These are phyloP conservation scores for Pelusios castaneus DNA, from an alignment of 2,113 vertebrate species.

Conservation along the genomic window DNA sequence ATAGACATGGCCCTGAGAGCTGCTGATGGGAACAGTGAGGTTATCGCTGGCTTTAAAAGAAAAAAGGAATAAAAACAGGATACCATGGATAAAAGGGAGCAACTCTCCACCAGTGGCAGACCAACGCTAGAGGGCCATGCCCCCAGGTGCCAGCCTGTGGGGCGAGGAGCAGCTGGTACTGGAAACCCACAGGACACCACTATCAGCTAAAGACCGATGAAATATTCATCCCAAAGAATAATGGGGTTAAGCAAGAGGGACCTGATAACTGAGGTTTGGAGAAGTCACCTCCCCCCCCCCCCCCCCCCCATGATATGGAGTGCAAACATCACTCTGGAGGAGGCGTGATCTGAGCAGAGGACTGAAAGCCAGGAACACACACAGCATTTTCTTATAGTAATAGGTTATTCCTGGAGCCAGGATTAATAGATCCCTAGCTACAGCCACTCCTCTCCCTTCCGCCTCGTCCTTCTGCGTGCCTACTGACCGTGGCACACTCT, in stretches of 20 bases:
- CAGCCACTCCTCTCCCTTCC: not conserved
- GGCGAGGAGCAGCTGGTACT: no score
- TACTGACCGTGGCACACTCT: not conserved
- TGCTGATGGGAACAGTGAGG: not conserved
- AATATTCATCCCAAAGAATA: not conserved
- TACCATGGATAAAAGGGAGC: not conserved
- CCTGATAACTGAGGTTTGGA: not conserved
- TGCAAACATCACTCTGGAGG: not conserved
- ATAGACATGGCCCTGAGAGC: not conserved
- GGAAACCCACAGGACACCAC: no score
- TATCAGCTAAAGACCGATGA: not conserved
- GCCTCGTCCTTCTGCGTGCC: not conserved
- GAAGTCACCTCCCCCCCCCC: no score
- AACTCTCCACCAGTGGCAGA: no score
- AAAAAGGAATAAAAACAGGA: not conserved
- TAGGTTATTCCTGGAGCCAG: not conserved
- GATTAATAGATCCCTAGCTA: not conserved
- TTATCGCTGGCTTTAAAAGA: not conserved
- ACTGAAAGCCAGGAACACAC: not conserved
- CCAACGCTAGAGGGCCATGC: no score
- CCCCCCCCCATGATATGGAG: not conserved
- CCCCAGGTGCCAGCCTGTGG: no score
- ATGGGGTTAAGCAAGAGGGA: not conserved
- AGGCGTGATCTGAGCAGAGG: not conserved
- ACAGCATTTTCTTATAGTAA: not conserved